Percentiles rank a stretch among this genome's conserved stretches.
Evolutionary conservation across 1,140 invertebrate species (phyloP).

Genomic region (Pseudomyrmex cubaensis): DNA sequence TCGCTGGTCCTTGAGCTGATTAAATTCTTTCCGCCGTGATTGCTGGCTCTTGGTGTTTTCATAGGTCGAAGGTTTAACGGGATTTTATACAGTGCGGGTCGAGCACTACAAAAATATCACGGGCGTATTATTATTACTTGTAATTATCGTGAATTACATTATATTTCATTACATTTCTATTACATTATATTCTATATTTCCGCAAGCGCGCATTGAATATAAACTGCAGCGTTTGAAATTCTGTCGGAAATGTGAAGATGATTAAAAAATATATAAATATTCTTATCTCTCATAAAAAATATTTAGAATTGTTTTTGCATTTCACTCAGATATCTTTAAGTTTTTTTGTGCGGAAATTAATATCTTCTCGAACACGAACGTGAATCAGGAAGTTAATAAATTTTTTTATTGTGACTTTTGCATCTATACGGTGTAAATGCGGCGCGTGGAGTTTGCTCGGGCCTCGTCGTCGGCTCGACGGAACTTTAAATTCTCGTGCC

Average conservation of each 20-base stretch:
- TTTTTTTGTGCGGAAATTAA: conserved; percentile 32
- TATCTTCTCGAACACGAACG: conserved; percentile 40
- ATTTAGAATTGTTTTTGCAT: neutral
- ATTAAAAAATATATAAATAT: neutral
- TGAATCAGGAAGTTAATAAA: conserved; percentile 50
- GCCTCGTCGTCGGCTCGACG: conserved; percentile 51
- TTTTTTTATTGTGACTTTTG: conserved; percentile 65
- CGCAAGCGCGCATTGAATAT: too few species aligned
- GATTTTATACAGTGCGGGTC: neutral
- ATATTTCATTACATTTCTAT: neutral
- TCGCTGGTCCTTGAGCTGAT: conserved; percentile 66
- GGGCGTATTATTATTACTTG: neutral
- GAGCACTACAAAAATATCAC: neutral
- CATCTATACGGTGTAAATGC: conserved; percentile 41
- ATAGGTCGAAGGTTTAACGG: conserved; percentile 36
- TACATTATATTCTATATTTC: too few species aligned
- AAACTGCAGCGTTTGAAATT: neutral
- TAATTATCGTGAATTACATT: conserved; percentile 1
- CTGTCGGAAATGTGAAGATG: neutral
- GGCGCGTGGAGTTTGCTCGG: conserved; percentile 13
- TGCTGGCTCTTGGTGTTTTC: conserved; percentile 50
- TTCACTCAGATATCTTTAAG: neutral
- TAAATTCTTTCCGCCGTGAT: conserved; percentile 73
- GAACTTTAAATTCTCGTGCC: conserved; percentile 84
- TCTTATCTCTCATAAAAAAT: neutral